Conservation (phyloP, 2,113 vertebrate genomes). For the Oreocharis arfaki region DNA sequence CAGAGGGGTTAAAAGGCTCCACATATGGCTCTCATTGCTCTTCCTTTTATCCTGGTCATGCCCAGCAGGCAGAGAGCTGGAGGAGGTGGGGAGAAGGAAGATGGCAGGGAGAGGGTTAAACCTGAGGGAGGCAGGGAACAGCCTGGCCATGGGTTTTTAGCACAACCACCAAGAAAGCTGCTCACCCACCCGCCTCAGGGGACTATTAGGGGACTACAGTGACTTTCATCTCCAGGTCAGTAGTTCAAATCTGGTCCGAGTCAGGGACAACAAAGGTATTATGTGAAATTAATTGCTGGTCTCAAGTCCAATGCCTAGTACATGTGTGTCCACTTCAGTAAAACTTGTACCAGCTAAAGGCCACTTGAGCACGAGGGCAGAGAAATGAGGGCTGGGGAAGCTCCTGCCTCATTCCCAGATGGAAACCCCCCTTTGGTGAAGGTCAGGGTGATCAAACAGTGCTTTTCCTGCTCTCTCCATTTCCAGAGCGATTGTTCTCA, state of each 20-base stretch:
- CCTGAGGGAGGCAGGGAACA: not conserved
- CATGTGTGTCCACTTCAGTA: not conserved
- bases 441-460: not conserved
- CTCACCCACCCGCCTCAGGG: not conserved
- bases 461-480: not conserved
- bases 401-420: not conserved
- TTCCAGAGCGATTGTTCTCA: not conserved
- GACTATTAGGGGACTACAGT: not conserved
- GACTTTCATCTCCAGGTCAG: slow-evolving; percentile 52
- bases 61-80: slow-evolving; percentile 22
- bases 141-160: not conserved
- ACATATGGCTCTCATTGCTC: slow-evolving; percentile 16
- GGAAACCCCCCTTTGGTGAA: not conserved
- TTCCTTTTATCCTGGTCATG: slow-evolving; percentile 6
- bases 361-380: not conserved
- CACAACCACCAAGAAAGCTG: not conserved
- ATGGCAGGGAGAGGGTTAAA: slow-evolving; percentile 12
- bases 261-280: slow-evolving; percentile 45
- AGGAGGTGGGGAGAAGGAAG: not conserved
- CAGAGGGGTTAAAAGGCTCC: slow-evolving; percentile 3
- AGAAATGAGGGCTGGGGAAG: not conserved
- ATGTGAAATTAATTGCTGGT: slow-evolving; percentile 52
- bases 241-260: slow-evolving; percentile 39
- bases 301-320: slow-evolving; percentile 51
- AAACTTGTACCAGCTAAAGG: not conserved